These are phyloP conservation scores for Caranx ignobilis DNA, from an alignment of 2,113 vertebrate species.

Conservation along the genomic window DNA sequence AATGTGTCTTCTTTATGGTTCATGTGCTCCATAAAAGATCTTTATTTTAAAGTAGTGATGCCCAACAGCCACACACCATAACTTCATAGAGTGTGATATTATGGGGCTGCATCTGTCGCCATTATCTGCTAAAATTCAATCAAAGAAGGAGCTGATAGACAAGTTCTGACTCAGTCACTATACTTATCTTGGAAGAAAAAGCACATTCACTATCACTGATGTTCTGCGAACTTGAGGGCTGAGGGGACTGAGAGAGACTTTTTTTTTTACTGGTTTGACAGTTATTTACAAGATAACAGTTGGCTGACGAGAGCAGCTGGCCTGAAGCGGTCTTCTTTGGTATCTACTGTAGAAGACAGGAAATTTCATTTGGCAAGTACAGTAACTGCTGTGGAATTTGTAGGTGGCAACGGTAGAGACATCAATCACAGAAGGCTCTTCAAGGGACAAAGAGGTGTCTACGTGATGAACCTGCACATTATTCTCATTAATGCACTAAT, in stretches of 20 bases:
- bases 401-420: constrained; percentile 8
- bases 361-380: constrained; percentile 18
- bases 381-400: constrained; percentile 29
- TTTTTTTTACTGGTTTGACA: constrained; percentile 60
- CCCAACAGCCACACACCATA: constrained; percentile 23
- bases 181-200: constrained; percentile 64
- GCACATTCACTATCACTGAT: constrained; percentile 51
- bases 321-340: constrained; percentile 27
- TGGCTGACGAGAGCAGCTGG: constrained; percentile 43
- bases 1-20: constrained; percentile 24
- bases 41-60: constrained; percentile 30
- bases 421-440: neutral
- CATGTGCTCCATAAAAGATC: constrained; percentile 33
- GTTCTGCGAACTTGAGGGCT: constrained; percentile 65
- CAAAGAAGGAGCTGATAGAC: constrained; percentile 57
- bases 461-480: neutral
- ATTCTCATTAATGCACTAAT: neutral
- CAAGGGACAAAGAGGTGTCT: neutral
- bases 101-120: constrained; percentile 36
- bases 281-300: constrained; percentile 73
- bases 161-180: constrained; percentile 48
- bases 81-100: constrained; percentile 47
- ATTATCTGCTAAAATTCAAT: constrained; percentile 71
- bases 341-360: constrained; percentile 31
- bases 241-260: constrained; percentile 49